These are phyloP conservation scores for Ahaetulla prasina DNA, from an alignment of 2,113 vertebrate species.

Conservation along the genomic window DNA sequence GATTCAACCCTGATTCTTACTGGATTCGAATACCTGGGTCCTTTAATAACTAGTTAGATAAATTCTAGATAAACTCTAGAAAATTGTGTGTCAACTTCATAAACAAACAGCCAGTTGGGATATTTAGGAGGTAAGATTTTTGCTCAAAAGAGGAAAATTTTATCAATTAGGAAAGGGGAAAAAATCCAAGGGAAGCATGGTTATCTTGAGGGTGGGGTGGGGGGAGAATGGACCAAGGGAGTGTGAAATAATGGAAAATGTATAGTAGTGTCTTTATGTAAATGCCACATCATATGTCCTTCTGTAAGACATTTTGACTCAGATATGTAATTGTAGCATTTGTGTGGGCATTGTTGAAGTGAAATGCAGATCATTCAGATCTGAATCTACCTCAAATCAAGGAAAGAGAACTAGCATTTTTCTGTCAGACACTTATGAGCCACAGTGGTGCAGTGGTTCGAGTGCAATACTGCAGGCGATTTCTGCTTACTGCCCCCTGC, in stretches of 20 bases:
- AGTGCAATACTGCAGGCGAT: too few relatives aligned
- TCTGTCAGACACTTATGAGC: background rate
- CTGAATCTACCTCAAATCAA: background rate
- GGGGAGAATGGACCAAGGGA: background rate
- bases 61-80: background rate
- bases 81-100: background rate
- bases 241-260: background rate
- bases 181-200: background rate
- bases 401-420: background rate
- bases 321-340: background rate
- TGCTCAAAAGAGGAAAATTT: too few relatives aligned
- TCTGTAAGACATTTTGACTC: background rate
- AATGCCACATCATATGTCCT: background rate
- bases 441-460: too few relatives aligned
- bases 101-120: background rate
- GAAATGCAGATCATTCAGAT: background rate
- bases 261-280: background rate
- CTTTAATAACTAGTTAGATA: background rate
- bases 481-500: too few relatives aligned
- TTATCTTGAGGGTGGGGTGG: background rate
- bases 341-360: background rate
- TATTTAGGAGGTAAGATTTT: background rate
- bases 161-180: background rate
- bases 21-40: background rate
- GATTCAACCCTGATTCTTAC: background rate